Conservation (phyloP, 1,140 invertebrate genomes). For the Adoxophyes honmai region DNA sequence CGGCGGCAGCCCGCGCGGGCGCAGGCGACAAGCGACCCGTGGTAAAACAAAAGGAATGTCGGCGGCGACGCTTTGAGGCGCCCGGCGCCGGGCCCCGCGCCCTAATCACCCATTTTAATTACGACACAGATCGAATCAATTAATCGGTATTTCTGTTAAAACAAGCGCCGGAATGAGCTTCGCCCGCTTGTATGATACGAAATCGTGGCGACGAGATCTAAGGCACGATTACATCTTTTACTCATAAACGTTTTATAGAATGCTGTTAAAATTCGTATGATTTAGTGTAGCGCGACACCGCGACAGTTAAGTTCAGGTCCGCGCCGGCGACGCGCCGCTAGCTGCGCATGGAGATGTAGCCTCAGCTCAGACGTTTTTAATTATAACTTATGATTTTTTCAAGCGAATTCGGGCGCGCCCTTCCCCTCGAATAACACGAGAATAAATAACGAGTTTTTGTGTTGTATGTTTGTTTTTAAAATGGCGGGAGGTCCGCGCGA, state of each 20-base stretch:
- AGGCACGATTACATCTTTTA: slow-evolving; percentile 46
- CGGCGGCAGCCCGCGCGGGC: slow-evolving; percentile 37
- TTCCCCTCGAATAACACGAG: slow-evolving; percentile 67
- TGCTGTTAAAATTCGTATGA: slow-evolving; percentile 21
- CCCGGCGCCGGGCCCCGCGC: slow-evolving; percentile 67
- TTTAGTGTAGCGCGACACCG: slow-evolving; percentile 3
- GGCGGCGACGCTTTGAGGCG: slow-evolving; percentile 72
- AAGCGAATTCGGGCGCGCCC: slow-evolving; percentile 70
- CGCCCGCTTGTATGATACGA: slow-evolving; percentile 33
- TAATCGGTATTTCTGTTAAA: slow-evolving; percentile 76
- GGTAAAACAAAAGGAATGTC: slow-evolving; percentile 77
- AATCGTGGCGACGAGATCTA: slow-evolving; percentile 36
- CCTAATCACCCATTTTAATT: slow-evolving; percentile 77
- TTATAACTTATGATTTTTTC: slow-evolving; percentile 75
- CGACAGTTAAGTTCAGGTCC: background rate
- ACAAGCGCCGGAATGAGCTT: slow-evolving; percentile 56
- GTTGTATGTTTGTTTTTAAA: slow-evolving; percentile 75
- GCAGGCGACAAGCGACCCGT: slow-evolving; percentile 75
- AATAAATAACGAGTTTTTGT: slow-evolving; percentile 76
- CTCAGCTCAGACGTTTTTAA: slow-evolving; percentile 64
- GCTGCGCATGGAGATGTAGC: background rate
- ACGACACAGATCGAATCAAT: slow-evolving; percentile 76
- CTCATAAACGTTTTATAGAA: slow-evolving; percentile 35
- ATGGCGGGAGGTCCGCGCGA: slow-evolving; percentile 75
- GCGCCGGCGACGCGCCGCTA: background rate